Percentiles rank a stretch among this genome's conserved stretches.
phyloP scores from a whole-genome alignment of 2,113 vertebrate genomes.

The Sphyrna mokarran region DNA sequence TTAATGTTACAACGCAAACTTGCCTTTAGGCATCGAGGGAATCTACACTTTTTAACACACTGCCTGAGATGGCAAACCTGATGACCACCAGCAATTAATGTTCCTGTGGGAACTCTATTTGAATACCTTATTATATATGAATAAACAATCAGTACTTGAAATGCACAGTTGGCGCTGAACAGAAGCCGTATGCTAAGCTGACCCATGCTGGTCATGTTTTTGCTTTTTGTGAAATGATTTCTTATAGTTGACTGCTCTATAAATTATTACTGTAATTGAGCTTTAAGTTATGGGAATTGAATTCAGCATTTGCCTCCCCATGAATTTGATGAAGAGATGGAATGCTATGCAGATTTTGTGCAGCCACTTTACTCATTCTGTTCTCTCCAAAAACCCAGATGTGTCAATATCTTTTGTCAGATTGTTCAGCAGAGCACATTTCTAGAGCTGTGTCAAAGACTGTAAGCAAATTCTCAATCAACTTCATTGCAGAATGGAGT shows the following conservation, averaged over 20 bases:
- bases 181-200: background rate
- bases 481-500: background rate
- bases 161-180: background rate
- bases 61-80: background rate
- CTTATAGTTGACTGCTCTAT: background rate
- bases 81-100: background rate
- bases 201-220: background rate
- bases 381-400: background rate
- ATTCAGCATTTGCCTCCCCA: background rate
- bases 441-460: background rate
- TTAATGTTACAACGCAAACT: background rate
- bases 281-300: background rate
- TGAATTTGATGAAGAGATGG: background rate
- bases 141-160: background rate
- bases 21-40: background rate
- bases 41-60: background rate
- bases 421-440: background rate
- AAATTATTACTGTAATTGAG: background rate
- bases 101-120: background rate
- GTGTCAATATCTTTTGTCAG: background rate
- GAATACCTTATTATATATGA: background rate
- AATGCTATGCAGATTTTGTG: background rate
- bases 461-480: background rate
- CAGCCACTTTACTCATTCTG: background rate
- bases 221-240: background rate